phyloP scores from a whole-genome alignment of 2,888 invertebrate genomes.

The Eupithecia subumbrata region DNA sequence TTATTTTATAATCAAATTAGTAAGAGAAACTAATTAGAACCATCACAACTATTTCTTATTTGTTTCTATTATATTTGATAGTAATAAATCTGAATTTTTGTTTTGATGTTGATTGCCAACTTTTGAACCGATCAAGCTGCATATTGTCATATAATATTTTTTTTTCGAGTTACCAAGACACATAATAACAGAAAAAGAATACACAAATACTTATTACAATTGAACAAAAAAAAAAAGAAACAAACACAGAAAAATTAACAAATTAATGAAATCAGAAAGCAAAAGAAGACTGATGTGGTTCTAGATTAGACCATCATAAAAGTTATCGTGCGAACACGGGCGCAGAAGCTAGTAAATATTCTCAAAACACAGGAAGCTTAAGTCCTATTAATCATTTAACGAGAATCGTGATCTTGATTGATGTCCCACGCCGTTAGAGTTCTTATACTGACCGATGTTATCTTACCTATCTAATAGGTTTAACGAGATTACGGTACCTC shows the following conservation, averaged over 20 bases:
- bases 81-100: neutral
- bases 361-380: slow-evolving; percentile 52
- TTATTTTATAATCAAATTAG: neutral
- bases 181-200: neutral
- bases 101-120: neutral
- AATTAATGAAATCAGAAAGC: neutral
- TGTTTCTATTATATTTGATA: too few relatives aligned
- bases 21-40: too few relatives aligned
- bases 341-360: neutral
- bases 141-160: neutral
- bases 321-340: neutral
- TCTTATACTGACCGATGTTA: slow-evolving; percentile 60
- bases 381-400: slow-evolving; percentile 50
- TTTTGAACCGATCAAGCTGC: neutral
- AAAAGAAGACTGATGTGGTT: neutral
- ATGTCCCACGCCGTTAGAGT: slow-evolving; percentile 71
- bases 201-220: too few relatives aligned
- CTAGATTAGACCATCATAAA: neutral
- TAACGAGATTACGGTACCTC: slow-evolving; percentile 76
- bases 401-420: slow-evolving; percentile 67
- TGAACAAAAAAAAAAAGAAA: too few relatives aligned
- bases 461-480: slow-evolving; percentile 71
- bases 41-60: too few relatives aligned
- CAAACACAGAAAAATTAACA: neutral
- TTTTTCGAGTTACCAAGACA: neutral